phyloP scores from a whole-genome alignment of 2,888 invertebrate species.

The Drosophila mayaguana region DNA sequence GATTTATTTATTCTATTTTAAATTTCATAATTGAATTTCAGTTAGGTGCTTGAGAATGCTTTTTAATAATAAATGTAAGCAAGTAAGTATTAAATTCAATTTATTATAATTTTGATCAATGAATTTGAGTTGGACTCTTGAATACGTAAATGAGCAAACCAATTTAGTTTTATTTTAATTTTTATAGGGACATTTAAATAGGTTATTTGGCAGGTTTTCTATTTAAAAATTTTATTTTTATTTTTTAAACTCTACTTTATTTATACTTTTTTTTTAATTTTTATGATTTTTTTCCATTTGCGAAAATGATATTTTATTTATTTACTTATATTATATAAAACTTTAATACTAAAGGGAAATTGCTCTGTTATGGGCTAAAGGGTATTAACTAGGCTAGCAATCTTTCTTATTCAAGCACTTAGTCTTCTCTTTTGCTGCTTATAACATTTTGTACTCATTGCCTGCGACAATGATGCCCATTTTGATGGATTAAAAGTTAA shows the following conservation, averaged over 20 bases:
- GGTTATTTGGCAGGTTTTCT: not conserved
- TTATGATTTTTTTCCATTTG: too few species aligned
- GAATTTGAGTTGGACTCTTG: too few species aligned
- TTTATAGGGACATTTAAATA: not conserved
- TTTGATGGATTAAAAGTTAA: constrained; percentile 76
- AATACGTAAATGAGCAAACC: too few species aligned
- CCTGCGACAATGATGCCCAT: constrained; percentile 33
- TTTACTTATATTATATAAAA: too few species aligned
- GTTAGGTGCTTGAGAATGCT: too few species aligned
- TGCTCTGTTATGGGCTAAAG: too few species aligned
- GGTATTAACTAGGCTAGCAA: not conserved
- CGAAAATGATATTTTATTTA: too few species aligned
- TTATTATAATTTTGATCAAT: not conserved
- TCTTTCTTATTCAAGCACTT: not conserved
- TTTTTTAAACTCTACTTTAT: not conserved
- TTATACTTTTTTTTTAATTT: too few species aligned
- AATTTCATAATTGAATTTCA: too few species aligned
- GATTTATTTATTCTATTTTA: too few species aligned
- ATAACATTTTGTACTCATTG: constrained; percentile 9
- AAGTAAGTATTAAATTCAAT: not conserved
- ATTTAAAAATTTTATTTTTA: not conserved
- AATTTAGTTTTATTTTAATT: not conserved
- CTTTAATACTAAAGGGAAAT: too few species aligned
- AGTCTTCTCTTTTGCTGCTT: not conserved
- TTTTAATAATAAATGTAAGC: not conserved